Evolutionary conservation across 2,113 vertebrate genomes (phyloP).

Genomic region (Rhodinocichla rosea): DNA sequence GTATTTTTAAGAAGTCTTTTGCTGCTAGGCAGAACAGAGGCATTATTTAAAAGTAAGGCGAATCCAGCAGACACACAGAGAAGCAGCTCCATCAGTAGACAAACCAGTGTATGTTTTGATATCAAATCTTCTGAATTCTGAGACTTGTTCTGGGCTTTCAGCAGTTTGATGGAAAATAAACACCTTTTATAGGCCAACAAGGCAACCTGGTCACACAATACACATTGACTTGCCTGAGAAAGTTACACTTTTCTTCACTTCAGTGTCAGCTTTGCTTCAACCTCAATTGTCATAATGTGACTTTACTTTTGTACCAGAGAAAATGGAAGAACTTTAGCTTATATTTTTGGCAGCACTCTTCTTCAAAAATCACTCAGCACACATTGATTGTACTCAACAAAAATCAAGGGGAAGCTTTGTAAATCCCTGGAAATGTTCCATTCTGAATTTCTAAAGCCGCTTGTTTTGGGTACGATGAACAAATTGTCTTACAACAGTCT

Average conservation of each 20-base stretch:
- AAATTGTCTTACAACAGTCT: constrained; percentile 9
- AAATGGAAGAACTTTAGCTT: neutral
- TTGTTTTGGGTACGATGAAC: neutral
- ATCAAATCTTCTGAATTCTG: neutral
- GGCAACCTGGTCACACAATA: neutral
- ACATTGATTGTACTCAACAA: neutral
- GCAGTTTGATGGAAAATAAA: neutral
- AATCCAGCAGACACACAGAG: neutral
- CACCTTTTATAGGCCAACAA: neutral
- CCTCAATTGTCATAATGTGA: neutral
- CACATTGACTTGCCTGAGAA: neutral
- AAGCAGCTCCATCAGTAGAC: neutral
- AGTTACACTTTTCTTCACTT: neutral
- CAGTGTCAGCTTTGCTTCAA: neutral
- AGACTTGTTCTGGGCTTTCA: neutral
- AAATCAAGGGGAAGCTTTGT: neutral
- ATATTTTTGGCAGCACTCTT: neutral
- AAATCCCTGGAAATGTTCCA: constrained; percentile 9
- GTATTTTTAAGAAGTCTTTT: neutral
- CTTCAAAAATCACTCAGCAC: neutral
- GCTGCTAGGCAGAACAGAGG: neutral
- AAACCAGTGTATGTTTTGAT: neutral
- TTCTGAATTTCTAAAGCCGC: neutral
- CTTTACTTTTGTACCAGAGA: neutral
- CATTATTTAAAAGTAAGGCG: neutral